These are phyloP conservation scores for Trinorchestia longiramus DNA, from an alignment of 1,140 invertebrate genomes.

Conservation along the genomic window DNA sequence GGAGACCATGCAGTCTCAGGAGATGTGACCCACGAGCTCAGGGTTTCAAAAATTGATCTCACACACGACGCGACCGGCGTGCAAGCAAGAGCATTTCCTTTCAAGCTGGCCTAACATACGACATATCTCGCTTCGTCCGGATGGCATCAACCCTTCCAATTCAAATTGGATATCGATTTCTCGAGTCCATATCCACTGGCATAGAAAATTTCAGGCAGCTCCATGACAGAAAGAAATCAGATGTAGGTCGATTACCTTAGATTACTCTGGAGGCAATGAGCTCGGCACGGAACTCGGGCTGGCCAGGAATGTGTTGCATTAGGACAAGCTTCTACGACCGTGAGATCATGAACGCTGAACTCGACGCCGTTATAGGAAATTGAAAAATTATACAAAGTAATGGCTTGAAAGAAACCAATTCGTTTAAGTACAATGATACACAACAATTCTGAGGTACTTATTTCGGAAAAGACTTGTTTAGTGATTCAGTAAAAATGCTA, in stretches of 20 bases:
- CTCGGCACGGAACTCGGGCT: not conserved
- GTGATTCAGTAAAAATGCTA: not conserved
- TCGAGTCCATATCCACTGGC: not conserved
- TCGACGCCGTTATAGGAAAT: not conserved
- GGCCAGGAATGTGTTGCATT: not conserved
- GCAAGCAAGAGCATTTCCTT: not conserved
- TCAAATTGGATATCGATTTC: constrained; percentile 34
- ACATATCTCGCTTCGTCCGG: not conserved
- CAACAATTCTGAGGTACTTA: not conserved
- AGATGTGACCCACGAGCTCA: not conserved
- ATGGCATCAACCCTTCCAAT: constrained; percentile 15
- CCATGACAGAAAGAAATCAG: constrained; percentile 25
- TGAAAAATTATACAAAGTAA: not conserved
- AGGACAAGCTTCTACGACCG: not conserved
- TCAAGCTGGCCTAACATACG: not conserved
- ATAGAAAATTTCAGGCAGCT: not conserved
- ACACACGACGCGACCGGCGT: not conserved
- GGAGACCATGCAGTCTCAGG: not conserved
- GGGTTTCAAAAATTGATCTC: not conserved
- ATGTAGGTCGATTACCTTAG: not conserved
- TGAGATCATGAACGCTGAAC: not conserved
- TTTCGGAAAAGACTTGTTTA: not conserved
- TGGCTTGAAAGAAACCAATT: not conserved
- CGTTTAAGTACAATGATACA: not conserved
- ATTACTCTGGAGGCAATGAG: not conserved